These are phyloP conservation scores for Thalpophila matura DNA, from an alignment of 2,888 invertebrate species.

Conservation along the genomic window DNA sequence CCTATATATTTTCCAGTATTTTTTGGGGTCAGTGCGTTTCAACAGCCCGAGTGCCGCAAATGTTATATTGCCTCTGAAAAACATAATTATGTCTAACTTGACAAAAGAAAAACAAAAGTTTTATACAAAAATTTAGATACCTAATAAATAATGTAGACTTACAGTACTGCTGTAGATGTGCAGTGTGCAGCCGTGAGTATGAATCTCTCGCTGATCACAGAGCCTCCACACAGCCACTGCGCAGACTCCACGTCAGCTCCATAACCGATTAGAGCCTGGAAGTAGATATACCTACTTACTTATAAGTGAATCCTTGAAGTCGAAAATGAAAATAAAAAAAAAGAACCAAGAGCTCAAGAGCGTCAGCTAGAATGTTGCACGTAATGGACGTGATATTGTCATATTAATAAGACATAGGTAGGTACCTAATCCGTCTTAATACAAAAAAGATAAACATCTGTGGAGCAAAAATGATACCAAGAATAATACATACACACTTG, in stretches of 20 bases:
- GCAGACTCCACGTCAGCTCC: conserved; percentile 28
- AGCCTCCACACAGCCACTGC: conserved; percentile 73
- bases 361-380: too few species aligned
- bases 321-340: background rate
- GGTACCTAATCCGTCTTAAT: too few species aligned
- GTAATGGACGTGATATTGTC: too few species aligned
- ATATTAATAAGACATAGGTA: too few species aligned
- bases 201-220: conserved; percentile 66
- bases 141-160: conserved; percentile 7
- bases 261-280: conserved; percentile 46
- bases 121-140: background rate
- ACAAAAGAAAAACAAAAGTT: background rate
- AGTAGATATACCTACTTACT: too few species aligned
- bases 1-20: conserved; percentile 41
- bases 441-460: too few species aligned
- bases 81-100: conserved; percentile 1
- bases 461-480: too few species aligned
- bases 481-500: too few species aligned
- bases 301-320: too few species aligned
- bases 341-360: too few species aligned
- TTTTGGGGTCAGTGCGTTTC: conserved; percentile 15
- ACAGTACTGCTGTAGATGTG: conserved; percentile 18
- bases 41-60: conserved; percentile 45
- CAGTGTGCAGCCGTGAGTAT: conserved; percentile 65
- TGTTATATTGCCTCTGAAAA: conserved; percentile 49